These are phyloP conservation scores for Herpailurus yagouaroundi DNA, from an alignment of 2,113 vertebrate genomes.

Conservation along the genomic window DNA sequence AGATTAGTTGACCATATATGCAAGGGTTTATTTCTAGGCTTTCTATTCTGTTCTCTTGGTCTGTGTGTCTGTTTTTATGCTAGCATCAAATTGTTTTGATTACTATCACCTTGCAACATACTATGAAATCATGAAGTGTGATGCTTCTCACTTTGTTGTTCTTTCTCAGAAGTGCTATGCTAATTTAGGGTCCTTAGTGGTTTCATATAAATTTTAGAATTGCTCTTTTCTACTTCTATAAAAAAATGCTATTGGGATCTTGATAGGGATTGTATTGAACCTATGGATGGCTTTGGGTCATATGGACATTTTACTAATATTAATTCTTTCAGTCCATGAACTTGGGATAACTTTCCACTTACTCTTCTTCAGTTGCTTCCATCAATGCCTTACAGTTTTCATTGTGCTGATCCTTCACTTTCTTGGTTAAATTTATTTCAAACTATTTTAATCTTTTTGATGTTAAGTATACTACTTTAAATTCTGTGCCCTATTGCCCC, in stretches of 20 bases:
- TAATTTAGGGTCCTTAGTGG: background rate
- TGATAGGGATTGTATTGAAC: background rate
- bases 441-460: background rate
- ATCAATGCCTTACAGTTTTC: background rate
- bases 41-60: background rate
- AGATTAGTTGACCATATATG: background rate
- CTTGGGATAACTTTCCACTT: background rate
- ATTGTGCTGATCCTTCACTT: background rate
- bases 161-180: background rate
- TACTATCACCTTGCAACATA: background rate
- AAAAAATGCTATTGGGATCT: background rate
- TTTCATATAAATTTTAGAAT: background rate
- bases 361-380: background rate
- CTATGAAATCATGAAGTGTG: slow-evolving; percentile 24
- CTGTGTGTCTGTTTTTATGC: background rate
- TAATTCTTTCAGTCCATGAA: background rate
- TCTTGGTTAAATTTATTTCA: background rate
- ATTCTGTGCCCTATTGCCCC: slow-evolving; percentile 10
- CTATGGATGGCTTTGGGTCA: background rate
- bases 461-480: slow-evolving; percentile 33
- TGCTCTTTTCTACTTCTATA: background rate
- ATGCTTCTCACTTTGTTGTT: background rate
- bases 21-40: background rate
- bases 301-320: background rate
- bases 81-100: background rate